These are phyloP conservation scores for Osmerus mordax DNA, from an alignment of 2,113 vertebrate genomes.

Conservation along the genomic window DNA sequence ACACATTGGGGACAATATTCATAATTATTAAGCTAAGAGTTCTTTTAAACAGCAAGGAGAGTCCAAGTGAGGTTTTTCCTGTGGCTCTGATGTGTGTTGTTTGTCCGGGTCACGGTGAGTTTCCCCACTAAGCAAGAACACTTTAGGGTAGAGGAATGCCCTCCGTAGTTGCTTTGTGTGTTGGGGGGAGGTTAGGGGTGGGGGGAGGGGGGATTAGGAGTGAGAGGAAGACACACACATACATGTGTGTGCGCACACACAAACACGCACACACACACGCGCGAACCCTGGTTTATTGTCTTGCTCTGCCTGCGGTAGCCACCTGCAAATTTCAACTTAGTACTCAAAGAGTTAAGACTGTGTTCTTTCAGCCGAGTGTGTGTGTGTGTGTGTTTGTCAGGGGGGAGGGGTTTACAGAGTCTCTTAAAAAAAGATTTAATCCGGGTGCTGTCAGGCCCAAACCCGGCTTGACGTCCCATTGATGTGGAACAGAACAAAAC, in stretches of 20 bases:
- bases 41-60: no score
- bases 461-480: conserved; percentile 73
- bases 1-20: conserved; percentile 5
- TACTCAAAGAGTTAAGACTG: conserved; percentile 75
- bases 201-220: conserved; percentile 73
- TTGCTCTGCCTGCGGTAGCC: conserved; percentile 60
- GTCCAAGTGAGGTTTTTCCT: conserved; percentile 7
- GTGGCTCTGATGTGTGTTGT: background rate
- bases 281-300: conserved; percentile 19
- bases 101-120: conserved; percentile 35
- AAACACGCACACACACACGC: background rate
- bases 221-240: background rate
- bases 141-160: conserved; percentile 53
- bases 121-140: conserved; percentile 51
- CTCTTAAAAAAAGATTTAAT: conserved; percentile 73
- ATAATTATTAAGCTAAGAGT: no score
- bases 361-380: conserved; percentile 77
- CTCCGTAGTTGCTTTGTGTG: conserved; percentile 56
- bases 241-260: background rate
- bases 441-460: conserved; percentile 73
- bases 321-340: conserved; percentile 81
- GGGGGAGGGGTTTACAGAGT: conserved; percentile 78
- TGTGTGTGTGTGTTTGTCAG: conserved; percentile 63
- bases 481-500: conserved; percentile 82
- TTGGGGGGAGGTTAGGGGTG: conserved; percentile 54